phyloP scores from a whole-genome alignment of 2,888 invertebrate species.

The Ormyrus pomaceus region DNA sequence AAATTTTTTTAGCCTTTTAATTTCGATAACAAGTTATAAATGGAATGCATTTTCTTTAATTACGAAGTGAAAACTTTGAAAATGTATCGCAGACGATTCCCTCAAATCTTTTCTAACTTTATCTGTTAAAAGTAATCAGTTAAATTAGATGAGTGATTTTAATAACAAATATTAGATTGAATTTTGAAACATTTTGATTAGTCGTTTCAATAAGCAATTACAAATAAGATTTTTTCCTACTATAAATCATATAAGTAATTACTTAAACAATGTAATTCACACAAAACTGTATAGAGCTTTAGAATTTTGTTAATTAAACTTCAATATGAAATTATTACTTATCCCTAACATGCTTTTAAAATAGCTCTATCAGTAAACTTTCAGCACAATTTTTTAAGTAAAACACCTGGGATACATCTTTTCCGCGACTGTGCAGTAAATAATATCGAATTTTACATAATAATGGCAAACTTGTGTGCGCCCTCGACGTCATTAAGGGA shows the following conservation, averaged over 20 bases:
- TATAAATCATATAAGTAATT: too few relatives aligned
- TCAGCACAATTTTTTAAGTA: neutral
- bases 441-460: constrained; percentile 21
- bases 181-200: too few relatives aligned
- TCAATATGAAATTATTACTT: too few relatives aligned
- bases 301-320: too few relatives aligned
- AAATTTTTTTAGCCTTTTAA: neutral
- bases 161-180: too few relatives aligned
- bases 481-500: constrained; percentile 29
- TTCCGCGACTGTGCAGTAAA: constrained; percentile 4
- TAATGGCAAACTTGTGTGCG: constrained; percentile 48
- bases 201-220: too few relatives aligned
- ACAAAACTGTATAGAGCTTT: neutral
- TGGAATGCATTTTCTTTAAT: constrained; percentile 37
- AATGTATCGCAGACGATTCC: constrained; percentile 40
- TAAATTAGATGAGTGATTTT: too few relatives aligned
- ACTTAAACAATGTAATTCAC: too few relatives aligned
- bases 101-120: too few relatives aligned
- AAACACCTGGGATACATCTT: constrained; percentile 25
- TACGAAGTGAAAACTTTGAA: neutral
- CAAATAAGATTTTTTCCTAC: too few relatives aligned
- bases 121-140: too few relatives aligned
- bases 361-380: neutral
- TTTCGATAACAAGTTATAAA: constrained; percentile 17
- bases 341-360: neutral